These are phyloP conservation scores for Eumacrocentrus americanus DNA, from an alignment of 2,888 invertebrate genomes.

Conservation along the genomic window DNA sequence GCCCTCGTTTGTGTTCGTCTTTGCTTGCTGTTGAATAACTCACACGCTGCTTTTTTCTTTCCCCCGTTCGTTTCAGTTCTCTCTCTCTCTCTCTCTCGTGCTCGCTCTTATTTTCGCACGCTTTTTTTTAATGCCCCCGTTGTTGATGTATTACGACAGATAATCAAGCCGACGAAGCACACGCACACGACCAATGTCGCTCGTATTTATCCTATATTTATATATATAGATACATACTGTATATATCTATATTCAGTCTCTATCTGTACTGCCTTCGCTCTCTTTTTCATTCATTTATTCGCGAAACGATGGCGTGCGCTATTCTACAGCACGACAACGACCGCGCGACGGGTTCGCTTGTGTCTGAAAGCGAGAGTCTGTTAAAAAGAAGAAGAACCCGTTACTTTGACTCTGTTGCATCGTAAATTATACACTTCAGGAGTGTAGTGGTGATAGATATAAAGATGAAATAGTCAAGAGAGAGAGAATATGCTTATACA, in stretches of 20 bases:
- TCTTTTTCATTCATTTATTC: neutral
- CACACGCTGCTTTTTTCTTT: too few species aligned
- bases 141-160: conserved; percentile 37
- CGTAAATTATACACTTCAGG: too few species aligned
- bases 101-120: conserved; percentile 2
- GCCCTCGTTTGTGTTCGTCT: too few species aligned
- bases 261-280: neutral
- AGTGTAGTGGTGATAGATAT: too few species aligned
- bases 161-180: conserved; percentile 28
- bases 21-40: too few species aligned
- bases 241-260: too few species aligned
- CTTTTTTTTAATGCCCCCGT: conserved; percentile 8
- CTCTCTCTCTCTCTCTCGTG: conserved; percentile 2
- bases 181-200: neutral
- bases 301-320: conserved; percentile 20
- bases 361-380: neutral
- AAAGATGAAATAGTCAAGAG: too few species aligned
- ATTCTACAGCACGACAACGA: conserved; percentile 9
- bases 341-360: neutral
- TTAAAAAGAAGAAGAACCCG: neutral
- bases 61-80: neutral
- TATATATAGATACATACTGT: too few species aligned
- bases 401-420: neutral
- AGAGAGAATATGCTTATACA: too few species aligned
- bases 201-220: neutral